These are phyloP conservation scores for Epiperipatus broadwayi DNA, from an alignment of 2,888 invertebrate genomes.

Conservation along the genomic window DNA sequence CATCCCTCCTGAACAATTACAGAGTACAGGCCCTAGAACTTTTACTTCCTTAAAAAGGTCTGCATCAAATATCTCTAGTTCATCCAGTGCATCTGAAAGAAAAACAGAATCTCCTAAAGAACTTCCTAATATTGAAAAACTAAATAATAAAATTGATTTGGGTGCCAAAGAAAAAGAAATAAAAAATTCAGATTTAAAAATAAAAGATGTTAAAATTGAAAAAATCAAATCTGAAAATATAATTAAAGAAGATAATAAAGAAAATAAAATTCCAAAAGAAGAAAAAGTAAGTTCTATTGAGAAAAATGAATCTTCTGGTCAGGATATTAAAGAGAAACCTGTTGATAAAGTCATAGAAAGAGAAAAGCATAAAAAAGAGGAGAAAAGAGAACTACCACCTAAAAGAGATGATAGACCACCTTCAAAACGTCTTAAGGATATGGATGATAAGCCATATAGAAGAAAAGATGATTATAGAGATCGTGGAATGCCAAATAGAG, in stretches of 20 bases:
- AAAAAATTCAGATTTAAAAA: slow-evolving; percentile 16
- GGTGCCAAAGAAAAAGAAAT: slow-evolving; percentile 12
- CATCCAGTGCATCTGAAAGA: slow-evolving; percentile 22
- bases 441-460: slow-evolving; percentile 6
- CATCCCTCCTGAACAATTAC: slow-evolving; percentile 27
- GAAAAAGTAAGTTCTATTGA: too few relatives aligned
- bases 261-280: slow-evolving; percentile 16
- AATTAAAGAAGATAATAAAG: slow-evolving; percentile 17
- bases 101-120: slow-evolving; percentile 24
- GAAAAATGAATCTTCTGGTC: too few relatives aligned
- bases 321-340: too few relatives aligned
- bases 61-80: slow-evolving; percentile 25
- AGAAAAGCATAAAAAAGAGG: slow-evolving; percentile 18
- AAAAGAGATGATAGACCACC: slow-evolving; percentile 11
- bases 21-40: slow-evolving; percentile 25
- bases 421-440: slow-evolving; percentile 15
- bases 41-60: slow-evolving; percentile 28
- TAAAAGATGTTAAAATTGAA: slow-evolving; percentile 13
- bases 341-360: slow-evolving; percentile 16
- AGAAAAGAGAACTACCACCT: slow-evolving; percentile 27
- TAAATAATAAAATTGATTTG: too few relatives aligned
- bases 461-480: slow-evolving; percentile 9
- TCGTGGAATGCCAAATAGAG: slow-evolving; percentile 12
- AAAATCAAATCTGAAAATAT: slow-evolving; percentile 17
- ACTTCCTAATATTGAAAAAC: too few relatives aligned